Percentiles rank a stretch among this genome's conserved stretches.
Evolutionary conservation across 2,888 invertebrate species (phyloP).

Genomic region (Meteorus colon): DNA sequence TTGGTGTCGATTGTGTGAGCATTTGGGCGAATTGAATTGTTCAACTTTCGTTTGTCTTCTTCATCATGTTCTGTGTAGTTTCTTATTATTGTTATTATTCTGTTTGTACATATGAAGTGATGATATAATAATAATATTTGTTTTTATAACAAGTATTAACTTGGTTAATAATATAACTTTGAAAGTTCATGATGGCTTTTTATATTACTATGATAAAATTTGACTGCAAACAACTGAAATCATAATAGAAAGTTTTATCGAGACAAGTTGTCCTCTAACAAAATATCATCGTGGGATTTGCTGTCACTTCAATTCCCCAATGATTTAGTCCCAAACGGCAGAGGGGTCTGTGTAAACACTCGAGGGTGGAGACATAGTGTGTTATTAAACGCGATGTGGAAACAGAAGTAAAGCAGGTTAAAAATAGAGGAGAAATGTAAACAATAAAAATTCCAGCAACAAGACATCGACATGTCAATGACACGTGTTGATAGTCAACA

Average conservation of each 20-base stretch:
- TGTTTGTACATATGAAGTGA: neutral
- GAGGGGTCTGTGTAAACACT: conserved; percentile 3
- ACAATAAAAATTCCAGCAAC: neutral
- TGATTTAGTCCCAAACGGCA: neutral
- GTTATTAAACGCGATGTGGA: conserved; percentile 2
- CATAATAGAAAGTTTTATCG: conserved; percentile 7
- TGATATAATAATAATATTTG: conserved; percentile 1
- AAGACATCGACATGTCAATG: too few relatives aligned
- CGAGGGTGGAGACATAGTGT: neutral
- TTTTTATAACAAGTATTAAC: neutral
- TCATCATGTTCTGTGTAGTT: neutral
- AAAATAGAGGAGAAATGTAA: conserved; percentile 4
- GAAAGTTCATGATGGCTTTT: neutral
- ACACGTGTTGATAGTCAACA: too few relatives aligned
- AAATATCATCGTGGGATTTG: conserved; percentile 10
- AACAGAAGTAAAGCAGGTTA: neutral
- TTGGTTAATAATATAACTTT: neutral
- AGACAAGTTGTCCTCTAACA: neutral
- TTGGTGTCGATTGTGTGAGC: neutral
- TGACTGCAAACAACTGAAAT: conserved; percentile 8
- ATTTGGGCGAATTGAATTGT: neutral
- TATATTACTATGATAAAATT: neutral
- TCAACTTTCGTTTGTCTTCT: neutral
- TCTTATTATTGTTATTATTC: neutral
- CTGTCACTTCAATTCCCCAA: conserved; percentile 1